Base-by-base conservation (phyloP, 2,888 invertebrate species). In the Drosophila kambysellisi region DNA sequence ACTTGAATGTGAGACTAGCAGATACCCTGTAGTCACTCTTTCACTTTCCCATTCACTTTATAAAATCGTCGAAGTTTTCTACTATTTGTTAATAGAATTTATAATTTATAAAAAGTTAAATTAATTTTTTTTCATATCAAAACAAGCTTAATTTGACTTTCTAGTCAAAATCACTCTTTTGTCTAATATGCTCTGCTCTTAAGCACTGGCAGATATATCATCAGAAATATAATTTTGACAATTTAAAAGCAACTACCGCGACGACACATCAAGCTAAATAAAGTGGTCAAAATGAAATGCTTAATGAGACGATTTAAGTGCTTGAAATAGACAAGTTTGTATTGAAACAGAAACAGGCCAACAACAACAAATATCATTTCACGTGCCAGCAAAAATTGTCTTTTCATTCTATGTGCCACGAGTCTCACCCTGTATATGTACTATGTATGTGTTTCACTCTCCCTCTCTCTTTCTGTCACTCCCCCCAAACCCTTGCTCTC, bases 381-480 rank as follows among this genome's bases (percentile, higher is more conserved):
- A 75, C 76, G 77, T 75, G 80, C 66, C 80, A 75, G 56, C 46
- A 46, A 59, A 65, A 72, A 43, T 54, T 58, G 25, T 43, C 32
- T 33, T 46, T 57, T 33, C 33, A 54, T n/a, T 35, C 35, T 32
- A 39, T 48, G 33, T 32, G 25, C 41, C 20, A 15, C 33, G 32
- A 48, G 37, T 63, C 80, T 63, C 80, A 75, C 77, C 70, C 70
- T 77, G 77, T 77, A 63, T 71, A 12, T 56, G 41, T 79, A 20
- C 6, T 20, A 2, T 73, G 52, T 73, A 12, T 74, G 20, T 33
- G 25, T 17, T 6, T 32, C 51, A 48, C 15, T 43, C 20, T 48
- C 41, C 6, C 20, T 35, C n/a, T 46, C n/a, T 46, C 25, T 46
- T 12, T 8, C 15, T 15, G 8, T 25, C 20, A 41, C 17, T 29